Percentiles rank a stretch among this genome's conserved stretches.
Conservation (phyloP, 2,113 vertebrate genomes). For the Atlantisia rogersi region DNA sequence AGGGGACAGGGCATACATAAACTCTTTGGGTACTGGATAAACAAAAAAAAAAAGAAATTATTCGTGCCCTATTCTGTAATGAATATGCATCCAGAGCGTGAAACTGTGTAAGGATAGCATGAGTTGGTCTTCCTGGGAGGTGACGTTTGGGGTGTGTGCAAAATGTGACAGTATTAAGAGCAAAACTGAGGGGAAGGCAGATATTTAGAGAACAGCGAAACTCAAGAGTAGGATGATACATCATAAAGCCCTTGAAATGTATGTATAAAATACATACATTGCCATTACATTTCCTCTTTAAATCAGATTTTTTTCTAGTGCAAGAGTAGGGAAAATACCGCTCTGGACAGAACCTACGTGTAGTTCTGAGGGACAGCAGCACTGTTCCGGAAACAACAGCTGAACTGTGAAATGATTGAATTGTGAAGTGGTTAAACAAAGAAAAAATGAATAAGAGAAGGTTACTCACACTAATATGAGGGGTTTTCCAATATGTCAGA, state of each 20-base stretch:
- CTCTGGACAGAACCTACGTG: not conserved
- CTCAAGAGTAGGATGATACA: not conserved
- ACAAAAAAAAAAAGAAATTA: not conserved
- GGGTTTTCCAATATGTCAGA: not conserved
- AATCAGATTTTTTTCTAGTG: not conserved
- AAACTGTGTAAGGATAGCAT: not conserved
- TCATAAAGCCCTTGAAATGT: not conserved
- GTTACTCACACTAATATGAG: not conserved
- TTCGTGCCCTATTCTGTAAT: not conserved
- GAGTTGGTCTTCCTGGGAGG: not conserved
- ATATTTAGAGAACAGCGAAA: not conserved
- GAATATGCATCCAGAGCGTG: not conserved
- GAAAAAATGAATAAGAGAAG: not conserved
- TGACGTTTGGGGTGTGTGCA: not conserved
- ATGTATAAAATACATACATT: not conserved
- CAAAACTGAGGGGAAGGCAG: not conserved
- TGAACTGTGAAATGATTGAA: not conserved
- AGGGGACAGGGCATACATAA: not conserved
- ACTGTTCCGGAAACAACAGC: slow-evolving; percentile 3
- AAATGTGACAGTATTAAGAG: not conserved
- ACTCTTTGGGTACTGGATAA: not conserved
- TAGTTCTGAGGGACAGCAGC: slow-evolving; percentile 1
- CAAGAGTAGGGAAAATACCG: not conserved
- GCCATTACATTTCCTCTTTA: not conserved
- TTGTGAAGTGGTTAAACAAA: slow-evolving; percentile 25